A percentile compares a stretch with the other conserved stretches of the same genome.
Evolutionary conservation across 2,888 invertebrate genomes (phyloP).

Genomic region (Hyposoter dolosus): DNA sequence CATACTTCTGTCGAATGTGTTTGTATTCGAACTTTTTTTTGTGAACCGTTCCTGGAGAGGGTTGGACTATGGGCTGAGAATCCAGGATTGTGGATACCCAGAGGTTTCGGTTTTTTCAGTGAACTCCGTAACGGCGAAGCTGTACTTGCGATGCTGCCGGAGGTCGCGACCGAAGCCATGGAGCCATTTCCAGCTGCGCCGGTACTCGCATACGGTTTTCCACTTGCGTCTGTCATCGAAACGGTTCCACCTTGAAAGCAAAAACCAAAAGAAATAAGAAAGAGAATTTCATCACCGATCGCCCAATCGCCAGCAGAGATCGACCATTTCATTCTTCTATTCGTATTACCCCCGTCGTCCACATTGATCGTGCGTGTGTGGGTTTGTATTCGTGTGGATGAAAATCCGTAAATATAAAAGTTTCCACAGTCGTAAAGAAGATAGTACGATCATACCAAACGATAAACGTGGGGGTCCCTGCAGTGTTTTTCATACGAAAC

Average conservation of each 20-base stretch:
- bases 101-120: constrained; percentile 92
- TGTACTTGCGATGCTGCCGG: constrained; percentile 84
- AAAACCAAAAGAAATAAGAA: constrained; percentile 14
- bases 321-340: neutral
- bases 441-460: neutral
- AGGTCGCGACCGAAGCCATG: constrained; percentile 85
- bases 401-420: constrained; percentile 12
- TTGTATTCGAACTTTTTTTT: constrained; percentile 96
- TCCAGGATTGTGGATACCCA: constrained; percentile 95
- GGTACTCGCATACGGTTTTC: constrained; percentile 91
- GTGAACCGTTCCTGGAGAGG: constrained; percentile 93
- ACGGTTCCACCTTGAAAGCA: constrained; percentile 86
- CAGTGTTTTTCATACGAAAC: constrained; percentile 12
- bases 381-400: neutral
- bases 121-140: constrained; percentile 92
- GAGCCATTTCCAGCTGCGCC: constrained; percentile 86
- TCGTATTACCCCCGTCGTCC: neutral
- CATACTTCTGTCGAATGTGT: constrained; percentile 96
- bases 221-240: constrained; percentile 95
- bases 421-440: constrained; percentile 27
- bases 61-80: constrained; percentile 94
- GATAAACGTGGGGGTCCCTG: constrained; percentile 23
- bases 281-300: neutral
- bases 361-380: neutral
- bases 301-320: neutral